A percentile compares a stretch with the other conserved stretches of the same genome.
Conservation (phyloP, 1,140 invertebrate species). For the Euwallacea similis region DNA sequence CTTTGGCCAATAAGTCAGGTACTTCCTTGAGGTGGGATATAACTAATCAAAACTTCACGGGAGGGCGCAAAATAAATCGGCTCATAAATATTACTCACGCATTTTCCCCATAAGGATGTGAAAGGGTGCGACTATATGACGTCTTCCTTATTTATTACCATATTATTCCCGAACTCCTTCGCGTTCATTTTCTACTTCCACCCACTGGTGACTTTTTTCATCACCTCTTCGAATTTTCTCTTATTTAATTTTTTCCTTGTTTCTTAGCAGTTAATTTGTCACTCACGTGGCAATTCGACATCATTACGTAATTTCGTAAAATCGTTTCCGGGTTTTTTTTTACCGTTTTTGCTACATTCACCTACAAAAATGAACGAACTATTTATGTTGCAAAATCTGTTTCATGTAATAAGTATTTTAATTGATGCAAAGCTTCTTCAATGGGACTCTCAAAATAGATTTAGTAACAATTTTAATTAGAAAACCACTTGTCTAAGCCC, state of each 20-base stretch:
- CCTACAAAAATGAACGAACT: too few relatives aligned
- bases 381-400: too few relatives aligned
- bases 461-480: too few relatives aligned
- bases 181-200: conserved; percentile 23
- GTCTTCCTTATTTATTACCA: conserved; percentile 31
- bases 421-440: too few relatives aligned
- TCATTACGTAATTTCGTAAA: background rate
- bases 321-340: too few relatives aligned
- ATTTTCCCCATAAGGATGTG: conserved; percentile 11
- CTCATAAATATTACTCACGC: conserved; percentile 23
- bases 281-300: background rate
- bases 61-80: conserved; percentile 25
- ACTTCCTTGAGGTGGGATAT: background rate
- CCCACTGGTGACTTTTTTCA: conserved; percentile 17
- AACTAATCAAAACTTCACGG: conserved; percentile 16
- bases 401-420: too few relatives aligned
- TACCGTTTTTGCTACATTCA: too few relatives aligned
- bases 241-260: background rate
- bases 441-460: too few relatives aligned
- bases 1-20: background rate
- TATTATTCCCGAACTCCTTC: conserved; percentile 24
- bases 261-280: background rate
- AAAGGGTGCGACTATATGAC: conserved; percentile 29
- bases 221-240: background rate
- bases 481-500: too few relatives aligned